These are phyloP conservation scores for Linnaemya vulpina DNA, from an alignment of 2,888 invertebrate genomes.

Conservation along the genomic window DNA sequence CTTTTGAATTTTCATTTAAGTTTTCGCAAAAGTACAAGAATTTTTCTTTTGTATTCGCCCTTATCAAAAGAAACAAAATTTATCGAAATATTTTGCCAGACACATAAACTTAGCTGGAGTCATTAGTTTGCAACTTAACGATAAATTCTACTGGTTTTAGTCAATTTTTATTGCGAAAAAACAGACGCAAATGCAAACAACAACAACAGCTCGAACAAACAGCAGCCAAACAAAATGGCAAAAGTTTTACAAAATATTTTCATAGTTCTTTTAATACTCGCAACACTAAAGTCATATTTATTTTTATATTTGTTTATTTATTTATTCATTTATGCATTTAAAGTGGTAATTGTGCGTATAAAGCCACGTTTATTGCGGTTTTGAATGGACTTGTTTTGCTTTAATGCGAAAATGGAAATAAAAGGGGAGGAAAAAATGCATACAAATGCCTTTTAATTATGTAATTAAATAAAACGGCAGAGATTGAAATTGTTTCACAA, in stretches of 20 bases:
- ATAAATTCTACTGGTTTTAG: conserved; percentile 71
- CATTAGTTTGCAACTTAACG: conserved; percentile 70
- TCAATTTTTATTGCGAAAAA: conserved; percentile 66
- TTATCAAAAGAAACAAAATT: conserved; percentile 66
- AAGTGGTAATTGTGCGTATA: conserved; percentile 57
- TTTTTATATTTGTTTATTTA: conserved; percentile 12
- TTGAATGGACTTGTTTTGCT: not conserved
- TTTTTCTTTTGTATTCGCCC: conserved; percentile 24
- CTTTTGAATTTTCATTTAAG: conserved; percentile 40
- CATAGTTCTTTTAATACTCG: conserved; percentile 42
- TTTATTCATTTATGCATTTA: conserved; percentile 20
- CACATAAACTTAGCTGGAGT: conserved; percentile 72
- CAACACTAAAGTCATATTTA: conserved; percentile 36
- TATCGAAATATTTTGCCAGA: conserved; percentile 71
- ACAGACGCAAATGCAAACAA: conserved; percentile 21
- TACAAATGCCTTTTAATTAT: not conserved
- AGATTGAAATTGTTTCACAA: not conserved
- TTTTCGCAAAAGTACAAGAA: conserved; percentile 39
- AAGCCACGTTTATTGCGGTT: conserved; percentile 42
- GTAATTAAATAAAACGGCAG: not conserved
- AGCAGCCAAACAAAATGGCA: conserved; percentile 27
- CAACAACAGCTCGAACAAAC: not conserved
- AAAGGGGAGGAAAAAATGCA: not conserved
- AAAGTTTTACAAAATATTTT: conserved; percentile 61
- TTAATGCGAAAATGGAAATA: not conserved